Base-by-base conservation (phyloP, 2,797 vertebrate genomes). In the Danio albolineatus region DNA sequence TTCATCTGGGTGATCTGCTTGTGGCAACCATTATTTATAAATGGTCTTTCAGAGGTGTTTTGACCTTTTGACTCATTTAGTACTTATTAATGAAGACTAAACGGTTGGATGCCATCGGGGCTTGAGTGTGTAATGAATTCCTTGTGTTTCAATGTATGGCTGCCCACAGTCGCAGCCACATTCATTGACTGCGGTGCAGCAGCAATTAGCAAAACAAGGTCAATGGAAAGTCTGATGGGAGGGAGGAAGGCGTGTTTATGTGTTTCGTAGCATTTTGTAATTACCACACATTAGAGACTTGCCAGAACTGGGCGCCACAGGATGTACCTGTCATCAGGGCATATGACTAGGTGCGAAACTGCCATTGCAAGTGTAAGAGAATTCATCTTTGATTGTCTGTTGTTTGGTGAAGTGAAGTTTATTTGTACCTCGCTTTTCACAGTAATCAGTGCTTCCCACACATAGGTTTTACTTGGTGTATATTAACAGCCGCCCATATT, bases 161-260 rank as follows among this genome's bases (percentile, higher is more conserved):
- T 10, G 60, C 48, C 17, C 38, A n/a, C 39, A 56, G 60, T 16
- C 59, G 46, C 36, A 39, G 65, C 36, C 16, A 7, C n/a, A 9
- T 28, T 21, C 5, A 17, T 69, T 69, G 61, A 76, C n/a, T 16
- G 21, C 62, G 44, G 62, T 76, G 69, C 73, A 61, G 59, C 46
- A 36, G 57, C 80, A 81, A 81, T 83, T 79, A 79, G 60, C 12
- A 56, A 76, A 75, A 59, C 16, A 53, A 83, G 79, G 84, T 79
- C 56, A 69, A 79, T 49, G 54, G 76, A 70, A 76, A 69, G 62
- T 73, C 53, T 56, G 9, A 28, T 4, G 51, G 6, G 51, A 77
- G 13, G 56, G 48, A 61, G 76, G 41, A 62, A n/a, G 75, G 59
- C 39, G 65, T 57, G 54, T 74, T 62, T 73, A 48, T 61, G 70